phyloP scores from a whole-genome alignment of 2,113 vertebrate species.

The Maccullochella peelii region DNA sequence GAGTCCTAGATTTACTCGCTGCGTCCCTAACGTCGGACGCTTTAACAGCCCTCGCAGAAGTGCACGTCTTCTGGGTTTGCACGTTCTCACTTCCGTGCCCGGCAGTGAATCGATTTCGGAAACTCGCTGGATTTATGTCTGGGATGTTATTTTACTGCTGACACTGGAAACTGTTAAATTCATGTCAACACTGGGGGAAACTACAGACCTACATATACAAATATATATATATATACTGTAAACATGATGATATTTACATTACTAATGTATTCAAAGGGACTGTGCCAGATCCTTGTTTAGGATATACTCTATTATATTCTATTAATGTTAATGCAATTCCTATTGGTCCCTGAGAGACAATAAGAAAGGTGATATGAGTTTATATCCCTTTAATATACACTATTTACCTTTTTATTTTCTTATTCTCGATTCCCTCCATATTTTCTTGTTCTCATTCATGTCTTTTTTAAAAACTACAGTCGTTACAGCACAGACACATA shows the following conservation, averaged over 20 bases:
- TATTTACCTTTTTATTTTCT: neutral
- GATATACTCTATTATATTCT: conserved; percentile 3
- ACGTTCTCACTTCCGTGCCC: conserved; percentile 35
- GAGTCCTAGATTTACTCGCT: conserved; percentile 52
- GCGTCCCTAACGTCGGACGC: conserved; percentile 17
- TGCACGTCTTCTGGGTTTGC: conserved; percentile 41
- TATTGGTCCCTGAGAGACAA: neutral
- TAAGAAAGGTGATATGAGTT: neutral
- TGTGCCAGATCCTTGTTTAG: conserved; percentile 5
- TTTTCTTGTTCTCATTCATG: neutral
- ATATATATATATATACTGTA: conserved; percentile 19
- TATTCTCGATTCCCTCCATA: neutral
- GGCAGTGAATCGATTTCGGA: conserved; percentile 56
- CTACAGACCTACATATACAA: neutral
- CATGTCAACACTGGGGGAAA: conserved; percentile 9
- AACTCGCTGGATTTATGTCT: conserved; percentile 56
- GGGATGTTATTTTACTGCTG: conserved; percentile 51
- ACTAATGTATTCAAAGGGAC: conserved; percentile 10
- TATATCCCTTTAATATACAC: neutral
- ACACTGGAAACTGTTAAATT: conserved; percentile 46
- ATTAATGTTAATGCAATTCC: neutral
- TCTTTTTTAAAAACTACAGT: neutral
- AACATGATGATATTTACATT: conserved; percentile 5
- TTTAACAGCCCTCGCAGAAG: conserved; percentile 51
- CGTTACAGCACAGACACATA: conserved; percentile 41